Evolutionary conservation across 2,888 invertebrate genomes (phyloP).

Genomic region (Mythimna ferrago): DNA sequence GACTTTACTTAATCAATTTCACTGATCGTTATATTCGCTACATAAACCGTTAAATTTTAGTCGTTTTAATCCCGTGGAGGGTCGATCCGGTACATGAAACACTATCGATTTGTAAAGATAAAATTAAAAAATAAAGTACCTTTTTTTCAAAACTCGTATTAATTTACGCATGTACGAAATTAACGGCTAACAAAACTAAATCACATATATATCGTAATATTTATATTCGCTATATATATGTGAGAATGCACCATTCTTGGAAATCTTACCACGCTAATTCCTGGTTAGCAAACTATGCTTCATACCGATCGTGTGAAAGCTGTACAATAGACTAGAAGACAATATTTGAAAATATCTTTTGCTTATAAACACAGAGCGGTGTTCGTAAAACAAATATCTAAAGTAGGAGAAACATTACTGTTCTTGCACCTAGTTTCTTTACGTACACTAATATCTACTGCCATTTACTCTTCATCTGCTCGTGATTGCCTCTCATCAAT

Average conservation of each 20-base stretch:
- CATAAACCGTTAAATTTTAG: too few relatives aligned
- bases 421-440: neutral
- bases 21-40: too few relatives aligned
- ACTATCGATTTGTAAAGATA: too few relatives aligned
- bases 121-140: too few relatives aligned
- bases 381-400: conserved; percentile 23
- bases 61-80: too few relatives aligned
- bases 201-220: too few relatives aligned
- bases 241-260: neutral
- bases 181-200: too few relatives aligned
- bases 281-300: neutral
- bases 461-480: neutral
- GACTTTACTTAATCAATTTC: neutral
- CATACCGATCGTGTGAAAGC: conserved; percentile 1
- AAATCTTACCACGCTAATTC: neutral
- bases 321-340: neutral
- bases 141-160: too few relatives aligned
- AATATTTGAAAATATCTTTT: conserved; percentile 7
- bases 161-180: too few relatives aligned
- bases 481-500: conserved; percentile 11
- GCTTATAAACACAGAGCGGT: conserved; percentile 15
- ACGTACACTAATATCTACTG: neutral
- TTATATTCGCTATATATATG: neutral
- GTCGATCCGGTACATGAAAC: too few relatives aligned
- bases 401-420: neutral